These are phyloP conservation scores for Bettongia penicillata DNA, from an alignment of 2,113 vertebrate species.

Conservation along the genomic window DNA sequence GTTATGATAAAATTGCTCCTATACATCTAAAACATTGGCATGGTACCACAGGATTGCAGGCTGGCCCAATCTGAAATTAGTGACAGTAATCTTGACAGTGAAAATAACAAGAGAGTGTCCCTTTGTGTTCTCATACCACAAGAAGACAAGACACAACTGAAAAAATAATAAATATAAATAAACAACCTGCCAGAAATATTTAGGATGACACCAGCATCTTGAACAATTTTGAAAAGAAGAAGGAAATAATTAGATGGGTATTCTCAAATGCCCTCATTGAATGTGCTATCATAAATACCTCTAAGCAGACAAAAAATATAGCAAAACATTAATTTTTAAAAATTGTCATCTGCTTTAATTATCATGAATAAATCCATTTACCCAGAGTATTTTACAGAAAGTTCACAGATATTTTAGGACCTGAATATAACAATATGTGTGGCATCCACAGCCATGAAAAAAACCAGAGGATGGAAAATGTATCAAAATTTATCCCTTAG, in stretches of 20 bases:
- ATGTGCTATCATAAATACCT: neutral
- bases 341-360: neutral
- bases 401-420: neutral
- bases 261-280: neutral
- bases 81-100: neutral
- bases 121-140: neutral
- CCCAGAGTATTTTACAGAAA: neutral
- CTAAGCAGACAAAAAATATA: neutral
- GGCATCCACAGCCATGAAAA: neutral
- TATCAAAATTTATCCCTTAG: neutral
- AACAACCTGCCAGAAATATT: neutral
- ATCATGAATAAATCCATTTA: neutral
- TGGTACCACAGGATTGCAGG: neutral
- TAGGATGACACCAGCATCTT: neutral
- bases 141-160: neutral
- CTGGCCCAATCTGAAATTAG: neutral
- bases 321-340: neutral
- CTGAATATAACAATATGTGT: neutral
- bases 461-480: neutral
- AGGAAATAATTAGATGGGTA: neutral
- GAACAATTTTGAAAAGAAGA: neutral
- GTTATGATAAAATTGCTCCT: neutral
- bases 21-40: neutral
- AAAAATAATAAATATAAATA: neutral
- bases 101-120: neutral